Evolutionary conservation across 2,113 vertebrate species (phyloP).

Genomic region (Oenanthe melanoleuca): DNA sequence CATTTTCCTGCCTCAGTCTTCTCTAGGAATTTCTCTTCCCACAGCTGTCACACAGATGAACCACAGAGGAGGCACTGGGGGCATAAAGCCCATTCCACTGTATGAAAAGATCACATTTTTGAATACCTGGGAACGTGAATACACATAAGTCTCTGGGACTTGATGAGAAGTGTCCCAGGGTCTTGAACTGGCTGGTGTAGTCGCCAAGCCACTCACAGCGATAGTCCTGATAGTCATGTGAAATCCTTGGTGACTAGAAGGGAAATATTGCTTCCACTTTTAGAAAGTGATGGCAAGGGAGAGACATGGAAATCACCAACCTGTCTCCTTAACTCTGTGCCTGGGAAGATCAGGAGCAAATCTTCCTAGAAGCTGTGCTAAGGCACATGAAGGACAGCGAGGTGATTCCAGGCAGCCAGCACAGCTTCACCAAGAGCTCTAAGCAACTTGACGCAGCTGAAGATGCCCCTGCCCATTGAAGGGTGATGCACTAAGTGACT

Average conservation of each 20-base stretch:
- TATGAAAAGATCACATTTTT: background rate
- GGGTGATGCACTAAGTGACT: background rate
- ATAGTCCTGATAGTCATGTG: background rate
- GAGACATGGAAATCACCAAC: background rate
- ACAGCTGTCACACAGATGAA: accelerated
- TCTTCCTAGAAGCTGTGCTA: background rate
- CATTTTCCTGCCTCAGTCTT: background rate
- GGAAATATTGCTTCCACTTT: background rate
- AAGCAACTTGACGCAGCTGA: background rate
- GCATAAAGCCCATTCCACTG: background rate
- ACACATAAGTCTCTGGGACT: background rate
- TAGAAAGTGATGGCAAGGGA: background rate
- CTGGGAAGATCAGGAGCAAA: background rate
- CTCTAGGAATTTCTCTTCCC: background rate
- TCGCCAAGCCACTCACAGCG: accelerated
- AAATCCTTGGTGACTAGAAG: accelerated
- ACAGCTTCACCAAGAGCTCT: background rate
- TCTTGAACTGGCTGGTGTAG: background rate
- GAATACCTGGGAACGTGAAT: background rate
- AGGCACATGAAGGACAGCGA: background rate
- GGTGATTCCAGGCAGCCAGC: background rate
- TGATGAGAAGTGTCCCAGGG: background rate
- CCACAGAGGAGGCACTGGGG: accelerated
- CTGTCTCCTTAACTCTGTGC: background rate
- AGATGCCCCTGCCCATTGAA: background rate